Evolutionary conservation across 2,888 invertebrate genomes (phyloP).

Genomic region (Microplitis deprimator): DNA sequence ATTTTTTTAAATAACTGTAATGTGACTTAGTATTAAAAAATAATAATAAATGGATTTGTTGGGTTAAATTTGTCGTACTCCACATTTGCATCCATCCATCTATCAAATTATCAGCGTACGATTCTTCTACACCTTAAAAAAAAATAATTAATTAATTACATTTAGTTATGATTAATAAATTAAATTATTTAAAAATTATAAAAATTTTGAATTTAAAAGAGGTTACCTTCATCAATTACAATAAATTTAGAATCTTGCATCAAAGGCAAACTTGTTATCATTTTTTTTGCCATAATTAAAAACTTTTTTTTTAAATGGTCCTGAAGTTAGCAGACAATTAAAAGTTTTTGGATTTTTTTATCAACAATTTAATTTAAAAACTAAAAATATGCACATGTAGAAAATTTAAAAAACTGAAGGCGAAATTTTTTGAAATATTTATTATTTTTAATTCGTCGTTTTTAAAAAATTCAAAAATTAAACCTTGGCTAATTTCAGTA

Average conservation of each 20-base stretch:
- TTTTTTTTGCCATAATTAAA: constrained; percentile 49
- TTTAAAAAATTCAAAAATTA: neutral
- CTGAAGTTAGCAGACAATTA: no score
- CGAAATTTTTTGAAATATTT: no score
- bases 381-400: no score
- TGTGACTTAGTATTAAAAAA: constrained; percentile 59
- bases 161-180: constrained; percentile 8
- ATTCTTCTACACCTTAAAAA: constrained; percentile 57
- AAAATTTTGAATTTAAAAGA: constrained; percentile 9
- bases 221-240: constrained; percentile 64
- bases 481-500: neutral
- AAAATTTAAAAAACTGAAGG: no score
- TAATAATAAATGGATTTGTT: constrained; percentile 55
- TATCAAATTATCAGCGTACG: constrained; percentile 58
- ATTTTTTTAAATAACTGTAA: constrained; percentile 50
- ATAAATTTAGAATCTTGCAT: constrained; percentile 58
- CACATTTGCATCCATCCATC: constrained; percentile 62
- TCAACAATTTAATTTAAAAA: no score
- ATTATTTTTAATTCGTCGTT: no score
- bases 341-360: no score
- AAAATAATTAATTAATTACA: constrained; percentile 15
- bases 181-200: neutral
- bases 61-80: constrained; percentile 51
- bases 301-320: neutral
- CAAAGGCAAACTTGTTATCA: constrained; percentile 55